These are phyloP conservation scores for Diceros bicornis DNA, from an alignment of 2,797 vertebrate genomes.

Conservation along the genomic window DNA sequence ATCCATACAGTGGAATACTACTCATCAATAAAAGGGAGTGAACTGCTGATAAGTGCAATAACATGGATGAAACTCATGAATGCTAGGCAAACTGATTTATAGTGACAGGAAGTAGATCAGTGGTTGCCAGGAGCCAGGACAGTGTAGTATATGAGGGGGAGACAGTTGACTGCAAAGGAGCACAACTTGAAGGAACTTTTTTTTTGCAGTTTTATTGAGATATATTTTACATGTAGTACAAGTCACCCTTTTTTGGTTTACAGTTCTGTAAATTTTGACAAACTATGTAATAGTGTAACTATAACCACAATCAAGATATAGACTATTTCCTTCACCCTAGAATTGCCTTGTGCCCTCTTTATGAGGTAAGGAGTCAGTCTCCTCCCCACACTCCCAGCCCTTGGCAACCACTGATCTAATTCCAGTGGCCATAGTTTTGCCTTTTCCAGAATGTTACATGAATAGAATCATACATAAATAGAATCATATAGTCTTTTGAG, in stretches of 20 bases:
- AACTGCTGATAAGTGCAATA: background rate
- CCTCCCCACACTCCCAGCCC: background rate
- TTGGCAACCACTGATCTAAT: background rate
- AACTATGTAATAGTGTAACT: background rate
- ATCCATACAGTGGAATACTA: background rate
- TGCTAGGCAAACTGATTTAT: background rate
- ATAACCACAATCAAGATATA: background rate
- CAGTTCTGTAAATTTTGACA: background rate
- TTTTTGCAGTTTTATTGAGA: background rate
- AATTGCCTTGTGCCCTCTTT: background rate
- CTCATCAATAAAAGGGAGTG: background rate
- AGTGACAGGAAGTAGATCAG: background rate
- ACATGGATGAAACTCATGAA: background rate
- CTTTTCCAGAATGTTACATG: background rate
- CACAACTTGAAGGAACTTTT: background rate
- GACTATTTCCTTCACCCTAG: background rate
- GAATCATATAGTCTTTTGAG: background rate
- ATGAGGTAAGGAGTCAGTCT: background rate
- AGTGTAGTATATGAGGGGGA: background rate
- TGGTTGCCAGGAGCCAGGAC: background rate
- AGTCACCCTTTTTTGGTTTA: background rate
- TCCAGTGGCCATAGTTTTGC: background rate
- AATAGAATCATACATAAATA: background rate
- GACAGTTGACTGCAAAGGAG: background rate
- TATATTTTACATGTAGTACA: background rate